Conservation (phyloP, 1,140 invertebrate species). For the Penaeus indicus region DNA sequence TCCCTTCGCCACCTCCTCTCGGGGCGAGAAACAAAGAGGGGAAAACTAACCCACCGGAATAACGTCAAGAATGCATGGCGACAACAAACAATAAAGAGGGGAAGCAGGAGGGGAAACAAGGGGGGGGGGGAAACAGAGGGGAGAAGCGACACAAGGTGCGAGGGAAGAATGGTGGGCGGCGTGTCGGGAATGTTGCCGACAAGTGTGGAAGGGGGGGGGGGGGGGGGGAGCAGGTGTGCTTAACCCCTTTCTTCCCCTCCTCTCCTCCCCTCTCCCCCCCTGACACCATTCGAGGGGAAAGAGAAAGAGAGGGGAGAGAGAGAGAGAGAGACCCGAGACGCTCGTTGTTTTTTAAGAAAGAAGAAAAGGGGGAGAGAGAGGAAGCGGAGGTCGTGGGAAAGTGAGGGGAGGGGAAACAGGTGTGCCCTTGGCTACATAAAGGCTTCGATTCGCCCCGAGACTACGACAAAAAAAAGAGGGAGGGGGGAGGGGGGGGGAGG, state of each 20-base stretch:
- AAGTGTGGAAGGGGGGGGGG: background rate
- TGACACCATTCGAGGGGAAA: background rate
- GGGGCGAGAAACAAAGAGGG: background rate
- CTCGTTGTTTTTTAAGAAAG: background rate
- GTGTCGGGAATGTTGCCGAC: background rate
- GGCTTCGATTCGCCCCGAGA: too few species aligned
- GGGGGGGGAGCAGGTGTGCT: background rate
- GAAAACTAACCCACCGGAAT: background rate
- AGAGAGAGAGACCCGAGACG: background rate
- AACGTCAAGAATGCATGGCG: background rate
- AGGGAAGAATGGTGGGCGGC: background rate
- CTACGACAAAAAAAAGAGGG: too few species aligned
- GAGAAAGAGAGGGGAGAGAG: background rate
- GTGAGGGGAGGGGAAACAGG: background rate
- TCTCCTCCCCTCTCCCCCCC: constrained; percentile 3
- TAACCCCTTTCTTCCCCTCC: constrained; percentile 9
- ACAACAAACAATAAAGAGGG: constrained; percentile 10
- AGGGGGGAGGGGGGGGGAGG: too few species aligned
- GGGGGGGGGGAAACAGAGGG: background rate
- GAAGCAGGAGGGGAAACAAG: background rate
- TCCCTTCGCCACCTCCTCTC: background rate
- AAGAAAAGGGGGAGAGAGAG: background rate
- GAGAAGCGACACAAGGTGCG: background rate
- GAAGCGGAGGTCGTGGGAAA: background rate
- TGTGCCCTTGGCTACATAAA: background rate